These are phyloP conservation scores for Metalampra italica DNA, from an alignment of 2,888 invertebrate species.

Conservation along the genomic window DNA sequence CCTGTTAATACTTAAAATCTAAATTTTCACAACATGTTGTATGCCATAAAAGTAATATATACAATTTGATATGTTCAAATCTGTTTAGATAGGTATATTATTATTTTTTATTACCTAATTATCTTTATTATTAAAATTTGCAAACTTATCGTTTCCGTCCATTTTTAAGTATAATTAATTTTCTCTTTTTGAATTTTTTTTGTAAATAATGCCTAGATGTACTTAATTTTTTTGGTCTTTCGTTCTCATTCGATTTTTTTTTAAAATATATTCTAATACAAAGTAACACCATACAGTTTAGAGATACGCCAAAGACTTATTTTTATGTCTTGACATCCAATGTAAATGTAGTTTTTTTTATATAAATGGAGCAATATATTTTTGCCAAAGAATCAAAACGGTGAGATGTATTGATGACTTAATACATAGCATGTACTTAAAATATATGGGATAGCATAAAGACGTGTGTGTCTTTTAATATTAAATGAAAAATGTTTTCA, in stretches of 20 bases:
- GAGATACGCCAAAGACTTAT: slow-evolving; percentile 72
- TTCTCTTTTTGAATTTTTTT: slow-evolving; percentile 40
- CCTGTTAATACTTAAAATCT: background rate
- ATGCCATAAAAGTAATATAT: slow-evolving; percentile 42
- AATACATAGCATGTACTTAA: background rate
- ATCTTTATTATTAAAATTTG: slow-evolving; percentile 39
- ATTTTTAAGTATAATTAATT: slow-evolving; percentile 44
- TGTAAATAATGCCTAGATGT: slow-evolving; percentile 10
- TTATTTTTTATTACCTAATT: slow-evolving; percentile 28
- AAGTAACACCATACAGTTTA: slow-evolving; percentile 71
- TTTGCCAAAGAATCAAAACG: slow-evolving; percentile 50
- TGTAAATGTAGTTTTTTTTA: slow-evolving; percentile 13
- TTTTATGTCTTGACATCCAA: slow-evolving; percentile 36
- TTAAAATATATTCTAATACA: slow-evolving; percentile 37
- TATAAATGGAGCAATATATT: slow-evolving; percentile 52
- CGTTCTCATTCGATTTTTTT: slow-evolving; percentile 25
- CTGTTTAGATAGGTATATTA: slow-evolving; percentile 37
- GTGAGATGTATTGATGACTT: slow-evolving; percentile 13
- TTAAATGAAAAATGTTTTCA: too few species aligned
- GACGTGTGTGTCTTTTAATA: too few species aligned
- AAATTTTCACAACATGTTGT: slow-evolving; percentile 22
- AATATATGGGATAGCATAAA: too few species aligned
- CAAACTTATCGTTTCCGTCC: slow-evolving; percentile 75
- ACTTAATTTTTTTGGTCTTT: slow-evolving; percentile 7
- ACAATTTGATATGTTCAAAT: slow-evolving; percentile 55